Conservation (phyloP, 2,797 vertebrate species). For the Astyanax mexicanus region DNA sequence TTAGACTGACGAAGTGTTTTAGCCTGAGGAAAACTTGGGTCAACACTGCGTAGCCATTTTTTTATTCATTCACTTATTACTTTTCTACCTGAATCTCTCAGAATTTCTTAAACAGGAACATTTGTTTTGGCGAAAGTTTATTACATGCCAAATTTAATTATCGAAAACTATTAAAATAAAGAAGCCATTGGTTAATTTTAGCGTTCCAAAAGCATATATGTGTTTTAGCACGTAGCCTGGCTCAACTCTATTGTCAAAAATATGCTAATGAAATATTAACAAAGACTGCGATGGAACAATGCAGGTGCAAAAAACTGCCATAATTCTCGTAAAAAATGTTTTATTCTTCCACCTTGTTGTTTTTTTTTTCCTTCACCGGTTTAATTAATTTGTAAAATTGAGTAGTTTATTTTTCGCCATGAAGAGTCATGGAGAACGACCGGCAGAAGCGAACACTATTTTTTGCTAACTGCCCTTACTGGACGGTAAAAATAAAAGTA, state of each 20-base stretch:
- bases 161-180: no score
- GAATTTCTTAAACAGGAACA: neutral
- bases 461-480: neutral
- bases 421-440: neutral
- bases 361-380: neutral
- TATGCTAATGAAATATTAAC: conserved; percentile 95
- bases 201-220: conserved; percentile 9
- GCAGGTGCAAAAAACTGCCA: conserved; percentile 76
- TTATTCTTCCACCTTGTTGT: neutral
- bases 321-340: conserved; percentile 38
- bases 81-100: neutral
- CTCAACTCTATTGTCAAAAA: conserved; percentile 85
- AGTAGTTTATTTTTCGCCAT: conserved; percentile 15
- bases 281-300: conserved; percentile 90
- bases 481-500: neutral
- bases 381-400: conserved; percentile 24
- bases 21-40: conserved; percentile 23
- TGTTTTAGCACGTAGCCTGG: conserved; percentile 44
- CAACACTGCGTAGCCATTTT: conserved; percentile 12
- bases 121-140: neutral
- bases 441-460: neutral
- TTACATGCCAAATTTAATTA: neutral
- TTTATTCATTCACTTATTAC: conserved; percentile 11
- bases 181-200: no score
- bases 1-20: neutral